Percentiles rank a stretch among this genome's conserved stretches.
These are phyloP conservation scores for Varanus salvator DNA, from an alignment of 2,113 vertebrate species.

Conservation along the genomic window DNA sequence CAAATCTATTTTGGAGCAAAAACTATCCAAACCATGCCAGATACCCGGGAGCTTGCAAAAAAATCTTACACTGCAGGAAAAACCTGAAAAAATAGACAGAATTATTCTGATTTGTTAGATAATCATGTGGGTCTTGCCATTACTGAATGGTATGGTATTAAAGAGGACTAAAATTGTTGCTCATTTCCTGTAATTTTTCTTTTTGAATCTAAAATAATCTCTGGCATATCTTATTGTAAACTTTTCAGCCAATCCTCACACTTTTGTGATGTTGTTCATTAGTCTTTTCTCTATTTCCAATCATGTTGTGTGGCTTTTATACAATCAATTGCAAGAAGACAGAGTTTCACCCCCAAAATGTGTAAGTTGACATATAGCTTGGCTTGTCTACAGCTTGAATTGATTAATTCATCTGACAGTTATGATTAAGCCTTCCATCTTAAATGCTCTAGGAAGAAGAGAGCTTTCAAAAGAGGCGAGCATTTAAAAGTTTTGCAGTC, in stretches of 20 bases:
- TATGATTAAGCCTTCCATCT: conserved; percentile 59
- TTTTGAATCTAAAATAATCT: conserved; percentile 53
- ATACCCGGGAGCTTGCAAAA: conserved; percentile 4
- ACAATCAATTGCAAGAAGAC: conserved; percentile 60
- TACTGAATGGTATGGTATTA: conserved; percentile 47
- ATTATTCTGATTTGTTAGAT: conserved; percentile 42
- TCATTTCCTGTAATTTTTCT: conserved; percentile 66
- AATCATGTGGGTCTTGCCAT: conserved; percentile 50
- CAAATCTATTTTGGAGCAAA: neutral
- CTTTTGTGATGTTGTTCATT: conserved; percentile 37
- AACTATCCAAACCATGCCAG: neutral
- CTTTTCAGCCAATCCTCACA: conserved; percentile 9
- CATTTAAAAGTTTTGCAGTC: conserved; percentile 29
- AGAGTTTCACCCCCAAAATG: conserved; percentile 57
- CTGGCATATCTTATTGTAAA: conserved; percentile 43
- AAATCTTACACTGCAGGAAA: conserved; percentile 3
- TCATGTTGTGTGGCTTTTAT: conserved; percentile 54
- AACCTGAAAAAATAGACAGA: conserved; percentile 28
- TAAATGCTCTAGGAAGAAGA: conserved; percentile 56
- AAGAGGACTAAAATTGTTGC: conserved; percentile 37
- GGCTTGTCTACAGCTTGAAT: conserved; percentile 68
- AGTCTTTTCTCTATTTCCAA: conserved; percentile 55
- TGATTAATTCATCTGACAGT: conserved; percentile 70
- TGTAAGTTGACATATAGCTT: conserved; percentile 63
- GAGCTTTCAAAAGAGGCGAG: conserved; percentile 36